Evolutionary conservation across 1,140 invertebrate genomes (phyloP).

Genomic region (Drosophila persimilis): DNA sequence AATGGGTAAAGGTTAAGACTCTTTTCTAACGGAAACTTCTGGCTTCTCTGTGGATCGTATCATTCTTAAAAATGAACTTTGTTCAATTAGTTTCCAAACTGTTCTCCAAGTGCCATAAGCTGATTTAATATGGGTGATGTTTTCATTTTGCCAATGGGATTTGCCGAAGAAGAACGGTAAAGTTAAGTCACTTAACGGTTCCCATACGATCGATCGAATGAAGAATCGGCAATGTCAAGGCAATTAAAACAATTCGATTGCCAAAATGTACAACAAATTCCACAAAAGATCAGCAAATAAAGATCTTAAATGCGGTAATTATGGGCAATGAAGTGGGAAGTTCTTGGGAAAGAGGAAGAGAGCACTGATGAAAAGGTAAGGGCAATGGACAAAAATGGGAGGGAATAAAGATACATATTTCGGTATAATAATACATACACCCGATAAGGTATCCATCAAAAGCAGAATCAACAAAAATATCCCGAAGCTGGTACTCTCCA

Average conservation of each 20-base stretch:
- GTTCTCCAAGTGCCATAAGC: conserved; percentile 35
- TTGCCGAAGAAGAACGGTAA: conserved; percentile 16
- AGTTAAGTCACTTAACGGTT: conserved; percentile 27
- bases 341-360: no score
- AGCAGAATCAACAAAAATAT: no score
- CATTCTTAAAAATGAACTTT: neutral
- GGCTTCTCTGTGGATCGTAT: neutral
- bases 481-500: no score
- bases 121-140: conserved; percentile 12
- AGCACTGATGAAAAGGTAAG: neutral
- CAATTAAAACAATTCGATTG: conserved; percentile 34
- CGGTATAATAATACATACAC: no score
- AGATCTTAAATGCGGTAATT: neutral
- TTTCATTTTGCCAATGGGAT: neutral
- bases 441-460: no score
- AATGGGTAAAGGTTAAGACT: conserved; percentile 25
- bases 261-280: conserved; percentile 27
- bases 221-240: conserved; percentile 31
- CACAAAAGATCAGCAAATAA: conserved; percentile 5
- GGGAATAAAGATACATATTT: neutral
- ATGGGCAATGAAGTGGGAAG: no score
- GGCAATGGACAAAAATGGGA: conserved; percentile 31
- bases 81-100: conserved; percentile 16
- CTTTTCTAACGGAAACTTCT: conserved; percentile 40
- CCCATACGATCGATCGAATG: no score